Base-by-base conservation (phyloP, 2,888 invertebrate genomes). In the Pediacus dermestoides region DNA sequence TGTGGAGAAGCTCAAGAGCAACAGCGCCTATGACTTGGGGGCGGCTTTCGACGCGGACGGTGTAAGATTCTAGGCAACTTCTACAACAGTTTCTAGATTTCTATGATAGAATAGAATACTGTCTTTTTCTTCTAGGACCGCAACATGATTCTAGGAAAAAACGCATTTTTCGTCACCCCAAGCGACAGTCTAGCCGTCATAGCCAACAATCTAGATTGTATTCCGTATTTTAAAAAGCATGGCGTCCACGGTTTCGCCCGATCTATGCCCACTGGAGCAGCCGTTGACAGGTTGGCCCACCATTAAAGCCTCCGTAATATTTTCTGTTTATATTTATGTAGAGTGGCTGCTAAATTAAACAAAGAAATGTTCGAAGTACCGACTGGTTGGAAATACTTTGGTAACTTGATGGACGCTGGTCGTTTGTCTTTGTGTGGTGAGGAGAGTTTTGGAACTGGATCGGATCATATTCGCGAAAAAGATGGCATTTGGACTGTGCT, bases 41-140 rank as follows among this genome's bases (percentile, higher is more conserved):
- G 96, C 94, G 1, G 99, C 99, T 11, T 99, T 99, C 67, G 99
- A 99, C 74, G 99, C 99, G 0, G 99, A 99, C 70, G 99, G 99
- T 44, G 67, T 66, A 53, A 57, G 58, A 11, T 7, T 16, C 11
- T 13, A 15, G 9, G 16, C 12, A 13, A 15, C n/a, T n/a, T n/a
- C n/a, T n/a, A n/a, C n/a, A n/a, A n/a, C n/a, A n/a, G n/a, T n/a
- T n/a, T n/a, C n/a, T n/a, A n/a, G n/a, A n/a, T n/a, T n/a, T n/a
- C n/a, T n/a, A n/a, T n/a, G n/a, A n/a, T n/a, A n/a, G n/a, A n/a
- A n/a, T n/a, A n/a, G n/a, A n/a, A n/a, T n/a, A n/a, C n/a, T n/a
- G n/a, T n/a, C 21, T 10, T 7, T 39, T 31, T 16, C 36, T 63
- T 64, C 30, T 58, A 85, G 80, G 94, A 96, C 67, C 82, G 95